Percentiles rank a stretch among this genome's conserved stretches.
These are phyloP conservation scores for Phocoena phocoena DNA, from an alignment of 2,113 vertebrate genomes.

Conservation along the genomic window DNA sequence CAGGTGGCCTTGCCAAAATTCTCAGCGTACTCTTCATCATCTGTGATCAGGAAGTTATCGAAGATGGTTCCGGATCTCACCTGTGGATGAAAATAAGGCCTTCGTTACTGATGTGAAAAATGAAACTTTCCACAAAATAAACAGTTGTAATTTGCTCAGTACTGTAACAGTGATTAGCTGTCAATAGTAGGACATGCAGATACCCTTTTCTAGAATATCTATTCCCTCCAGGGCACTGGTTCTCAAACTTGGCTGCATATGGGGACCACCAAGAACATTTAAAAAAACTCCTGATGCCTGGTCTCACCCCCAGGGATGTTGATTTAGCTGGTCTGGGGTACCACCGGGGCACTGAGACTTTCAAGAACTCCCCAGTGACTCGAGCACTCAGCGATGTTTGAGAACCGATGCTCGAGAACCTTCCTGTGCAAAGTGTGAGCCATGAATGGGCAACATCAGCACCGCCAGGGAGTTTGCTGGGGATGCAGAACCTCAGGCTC, in stretches of 20 bases:
- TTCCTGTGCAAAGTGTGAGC: background rate
- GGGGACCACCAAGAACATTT: background rate
- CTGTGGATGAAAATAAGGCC: constrained; percentile 69
- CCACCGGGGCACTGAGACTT: background rate
- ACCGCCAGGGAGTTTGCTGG: background rate
- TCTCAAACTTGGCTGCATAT: background rate
- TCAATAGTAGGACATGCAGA: background rate
- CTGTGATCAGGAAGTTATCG: constrained; percentile 90
- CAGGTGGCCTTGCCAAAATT: constrained; percentile 88
- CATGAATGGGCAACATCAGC: fast-evolving
- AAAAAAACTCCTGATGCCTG: background rate
- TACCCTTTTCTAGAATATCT: background rate
- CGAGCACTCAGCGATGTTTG: fast-evolving
- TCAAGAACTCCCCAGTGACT: background rate
- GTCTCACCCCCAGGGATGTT: background rate
- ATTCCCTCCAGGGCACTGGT: background rate
- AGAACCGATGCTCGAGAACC: background rate
- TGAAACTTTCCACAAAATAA: background rate
- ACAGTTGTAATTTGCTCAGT: background rate
- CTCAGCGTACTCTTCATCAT: constrained; percentile 89
- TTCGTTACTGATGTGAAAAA: background rate
- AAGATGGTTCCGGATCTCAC: constrained; percentile 93
- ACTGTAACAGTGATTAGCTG: background rate
- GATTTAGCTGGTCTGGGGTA: background rate
- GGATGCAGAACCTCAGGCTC: background rate